These are phyloP conservation scores for Hassar affinis DNA, from an alignment of 2,113 vertebrate genomes.

Conservation along the genomic window DNA sequence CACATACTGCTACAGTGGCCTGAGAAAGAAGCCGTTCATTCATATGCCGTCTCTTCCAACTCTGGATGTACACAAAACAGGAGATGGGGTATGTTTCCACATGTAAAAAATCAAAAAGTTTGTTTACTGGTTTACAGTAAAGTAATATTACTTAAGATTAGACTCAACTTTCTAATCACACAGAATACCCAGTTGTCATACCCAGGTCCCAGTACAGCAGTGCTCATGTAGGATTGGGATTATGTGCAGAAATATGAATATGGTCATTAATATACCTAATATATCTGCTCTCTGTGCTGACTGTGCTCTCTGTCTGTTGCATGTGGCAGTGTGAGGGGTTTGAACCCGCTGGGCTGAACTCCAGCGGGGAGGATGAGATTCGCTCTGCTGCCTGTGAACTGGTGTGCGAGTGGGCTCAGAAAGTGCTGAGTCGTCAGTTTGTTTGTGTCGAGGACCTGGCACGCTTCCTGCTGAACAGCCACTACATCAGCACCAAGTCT, in stretches of 20 bases:
- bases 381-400: slow-evolving; percentile 90
- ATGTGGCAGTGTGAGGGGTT: slow-evolving; percentile 81
- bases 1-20: slow-evolving; percentile 98
- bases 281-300: not conserved
- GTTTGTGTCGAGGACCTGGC: slow-evolving; percentile 91
- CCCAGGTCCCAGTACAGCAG: no score
- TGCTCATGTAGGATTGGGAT: not conserved
- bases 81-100: slow-evolving; percentile 87
- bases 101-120: no score
- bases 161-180: not conserved
- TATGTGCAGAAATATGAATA: not conserved
- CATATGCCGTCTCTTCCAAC: slow-evolving; percentile 94
- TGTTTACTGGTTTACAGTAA: not conserved
- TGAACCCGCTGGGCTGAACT: slow-evolving; percentile 82
- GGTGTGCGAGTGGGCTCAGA: slow-evolving; percentile 98
- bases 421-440: slow-evolving; percentile 95
- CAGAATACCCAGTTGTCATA: no score
- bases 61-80: slow-evolving; percentile 90
- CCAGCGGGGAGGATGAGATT: slow-evolving; percentile 87
- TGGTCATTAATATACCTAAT: not conserved
- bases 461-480: slow-evolving; percentile 95
- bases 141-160: not conserved
- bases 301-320: not conserved
- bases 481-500: slow-evolving; percentile 96
- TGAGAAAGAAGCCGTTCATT: slow-evolving; percentile 95